Base-by-base conservation (phyloP, 1,140 invertebrate species). In the Bombus breviceps region DNA sequence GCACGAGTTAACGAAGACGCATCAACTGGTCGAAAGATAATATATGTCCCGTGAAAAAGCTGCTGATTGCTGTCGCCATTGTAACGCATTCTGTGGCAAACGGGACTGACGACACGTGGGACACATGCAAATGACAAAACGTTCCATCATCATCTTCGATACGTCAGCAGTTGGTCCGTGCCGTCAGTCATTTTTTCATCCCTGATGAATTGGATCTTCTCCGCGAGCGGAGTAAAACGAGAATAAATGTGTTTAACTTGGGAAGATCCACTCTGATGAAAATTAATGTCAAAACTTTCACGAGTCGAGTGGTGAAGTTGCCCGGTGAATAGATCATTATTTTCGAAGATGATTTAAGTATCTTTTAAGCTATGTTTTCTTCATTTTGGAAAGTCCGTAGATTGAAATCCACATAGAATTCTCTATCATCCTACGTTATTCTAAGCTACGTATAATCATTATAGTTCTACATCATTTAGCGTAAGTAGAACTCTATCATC, bases 11-110 rank as follows among this genome's bases (percentile, higher is more conserved):
- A 89, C 83, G 66, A 89, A 86, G 37, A 72, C 22, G 53, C 87
- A n/a, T 66, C 37, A 41, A n/a, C 37, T 47, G 43, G 22, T 34
- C 76, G 83, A 76, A 86, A 79, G 75, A 83, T 86, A 89, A 89
- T 75, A 71, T 53, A 78, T 78, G 74, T 59, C 28, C 73, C 73
- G 74, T 53, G 43, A 86, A 89, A 89, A 88, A 89, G 85, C 76
- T 25, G 28, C 34, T 81, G 84, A 85, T 85, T 66, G 59, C 69
- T 37, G 78, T 57, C 43, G 59, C 83, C 34, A 85, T 74, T 85
- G 83, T 85, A 68, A 32, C 71, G 83, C 57, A 32, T 57, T 41
- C 53, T 34, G 37, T 28, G 74, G 28, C 18, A 28, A 78, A 78
- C 75, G 75, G 75, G 59, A 78, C 59, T 18, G 32, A 28, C 28